phyloP scores from a whole-genome alignment of 2,797 vertebrate genomes.

The Rousettus madagascariensis region DNA sequence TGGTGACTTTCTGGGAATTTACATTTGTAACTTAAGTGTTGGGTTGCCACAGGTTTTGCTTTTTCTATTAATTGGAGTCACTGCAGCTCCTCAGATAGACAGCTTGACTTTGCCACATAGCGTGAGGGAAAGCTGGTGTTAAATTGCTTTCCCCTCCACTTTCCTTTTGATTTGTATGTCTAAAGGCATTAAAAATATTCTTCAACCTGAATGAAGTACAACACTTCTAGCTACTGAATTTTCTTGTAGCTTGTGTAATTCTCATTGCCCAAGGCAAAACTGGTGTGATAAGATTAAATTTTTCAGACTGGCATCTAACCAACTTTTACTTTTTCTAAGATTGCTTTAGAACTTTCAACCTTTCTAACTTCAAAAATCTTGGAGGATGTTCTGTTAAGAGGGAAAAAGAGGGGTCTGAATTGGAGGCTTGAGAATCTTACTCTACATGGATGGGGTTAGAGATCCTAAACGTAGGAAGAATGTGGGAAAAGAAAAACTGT shows the following conservation, averaged over 20 bases:
- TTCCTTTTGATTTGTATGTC: slow-evolving; percentile 34
- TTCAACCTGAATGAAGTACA: slow-evolving; percentile 43
- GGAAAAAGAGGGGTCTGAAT: not conserved
- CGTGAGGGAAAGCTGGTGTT: slow-evolving; percentile 48
- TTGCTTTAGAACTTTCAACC: not conserved
- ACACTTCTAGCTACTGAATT: slow-evolving; percentile 34
- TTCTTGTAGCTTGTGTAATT: slow-evolving; percentile 49
- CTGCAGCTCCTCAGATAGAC: not conserved
- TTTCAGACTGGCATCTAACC: not conserved
- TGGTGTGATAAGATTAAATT: slow-evolving; percentile 47
- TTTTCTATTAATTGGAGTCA: slow-evolving; percentile 49
- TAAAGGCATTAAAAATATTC: slow-evolving; percentile 53
- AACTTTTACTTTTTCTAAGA: slow-evolving; percentile 34
- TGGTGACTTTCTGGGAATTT: slow-evolving; percentile 10
- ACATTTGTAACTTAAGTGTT: not conserved
- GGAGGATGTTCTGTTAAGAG: not conserved
- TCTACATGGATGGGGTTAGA: not conserved
- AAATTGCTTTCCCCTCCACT: not conserved
- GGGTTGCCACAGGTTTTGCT: not conserved
- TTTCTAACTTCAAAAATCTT: slow-evolving; percentile 42
- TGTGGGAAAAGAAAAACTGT: not conserved
- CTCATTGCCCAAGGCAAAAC: slow-evolving; percentile 40
- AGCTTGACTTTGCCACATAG: slow-evolving; percentile 7
- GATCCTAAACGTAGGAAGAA: not conserved
- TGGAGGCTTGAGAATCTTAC: not conserved